phyloP scores from a whole-genome alignment of 2,888 invertebrate species.

The Polyommatus icarus region DNA sequence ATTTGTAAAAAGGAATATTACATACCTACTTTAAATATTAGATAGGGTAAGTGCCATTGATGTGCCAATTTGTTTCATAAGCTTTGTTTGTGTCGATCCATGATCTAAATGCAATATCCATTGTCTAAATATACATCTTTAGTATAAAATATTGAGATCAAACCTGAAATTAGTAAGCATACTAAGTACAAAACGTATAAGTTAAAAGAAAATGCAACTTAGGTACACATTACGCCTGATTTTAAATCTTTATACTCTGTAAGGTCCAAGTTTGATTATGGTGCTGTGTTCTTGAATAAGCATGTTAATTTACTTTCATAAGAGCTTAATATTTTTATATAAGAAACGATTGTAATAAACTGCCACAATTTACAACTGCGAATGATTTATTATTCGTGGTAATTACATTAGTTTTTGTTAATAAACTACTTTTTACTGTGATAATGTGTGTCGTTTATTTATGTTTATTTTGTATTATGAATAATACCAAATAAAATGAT shows the following conservation, averaged over 20 bases:
- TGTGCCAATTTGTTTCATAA: constrained; percentile 28
- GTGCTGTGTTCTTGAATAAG: not conserved
- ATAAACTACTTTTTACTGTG: constrained; percentile 17
- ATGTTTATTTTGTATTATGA: not conserved
- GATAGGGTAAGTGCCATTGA: constrained; percentile 24
- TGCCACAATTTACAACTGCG: not conserved
- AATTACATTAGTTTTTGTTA: not conserved
- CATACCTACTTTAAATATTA: not conserved
- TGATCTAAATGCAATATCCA: not conserved
- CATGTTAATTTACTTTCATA: not conserved
- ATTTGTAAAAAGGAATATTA: constrained; percentile 13
- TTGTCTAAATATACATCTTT: too few relatives aligned
- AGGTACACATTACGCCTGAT: not conserved
- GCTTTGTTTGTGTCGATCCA: not conserved
- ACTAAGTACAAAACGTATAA: too few relatives aligned
- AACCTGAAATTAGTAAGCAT: too few relatives aligned
- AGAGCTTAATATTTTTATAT: not conserved
- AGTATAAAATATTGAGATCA: too few relatives aligned
- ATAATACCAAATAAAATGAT: too few relatives aligned
- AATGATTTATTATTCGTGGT: not conserved
- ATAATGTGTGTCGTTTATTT: not conserved
- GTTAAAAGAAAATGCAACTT: not conserved
- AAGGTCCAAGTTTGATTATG: not conserved
- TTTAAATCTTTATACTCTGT: not conserved
- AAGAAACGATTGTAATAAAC: not conserved